Conservation (phyloP, 2,797 vertebrate genomes). For the Poliocrania exsul region DNA sequence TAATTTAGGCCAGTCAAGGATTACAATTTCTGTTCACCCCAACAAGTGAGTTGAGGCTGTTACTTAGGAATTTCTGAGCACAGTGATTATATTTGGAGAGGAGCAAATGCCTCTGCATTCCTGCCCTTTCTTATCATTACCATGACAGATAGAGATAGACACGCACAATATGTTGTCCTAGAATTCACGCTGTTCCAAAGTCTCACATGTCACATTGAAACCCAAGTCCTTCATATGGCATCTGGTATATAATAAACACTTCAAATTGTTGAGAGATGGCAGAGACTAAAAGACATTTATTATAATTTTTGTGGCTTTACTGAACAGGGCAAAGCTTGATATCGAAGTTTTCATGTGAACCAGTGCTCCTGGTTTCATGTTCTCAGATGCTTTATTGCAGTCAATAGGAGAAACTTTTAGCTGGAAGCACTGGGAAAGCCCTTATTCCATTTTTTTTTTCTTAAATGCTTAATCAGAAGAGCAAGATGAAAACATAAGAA, state of each 20-base stretch:
- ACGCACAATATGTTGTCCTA: slow-evolving; percentile 58
- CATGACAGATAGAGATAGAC: slow-evolving; percentile 48
- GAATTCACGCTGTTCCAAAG: slow-evolving; percentile 34
- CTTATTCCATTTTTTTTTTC: neutral
- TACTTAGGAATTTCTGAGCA: slow-evolving; percentile 43
- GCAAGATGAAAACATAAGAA: neutral
- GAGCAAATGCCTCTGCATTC: slow-evolving; percentile 17
- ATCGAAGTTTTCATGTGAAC: neutral
- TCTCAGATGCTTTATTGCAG: neutral
- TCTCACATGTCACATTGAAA: slow-evolving; percentile 39
- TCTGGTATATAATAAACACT: slow-evolving; percentile 35
- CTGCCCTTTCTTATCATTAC: slow-evolving; percentile 45
- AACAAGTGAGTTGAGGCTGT: slow-evolving; percentile 6
- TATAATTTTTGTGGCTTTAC: neutral
- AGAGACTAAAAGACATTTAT: neutral
- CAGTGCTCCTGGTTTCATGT: neutral
- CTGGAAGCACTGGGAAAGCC: neutral
- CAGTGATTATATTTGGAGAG: slow-evolving; percentile 24
- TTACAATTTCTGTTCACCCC: slow-evolving; percentile 32
- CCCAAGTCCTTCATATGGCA: slow-evolving; percentile 32
- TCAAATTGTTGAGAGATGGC: neutral
- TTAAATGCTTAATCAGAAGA: neutral
- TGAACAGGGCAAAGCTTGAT: neutral
- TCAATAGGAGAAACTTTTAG: neutral
- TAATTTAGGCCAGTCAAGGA: slow-evolving; percentile 56